Base-by-base conservation (phyloP, 2,888 invertebrate genomes). In the Zygothrica quintamaculata region DNA sequence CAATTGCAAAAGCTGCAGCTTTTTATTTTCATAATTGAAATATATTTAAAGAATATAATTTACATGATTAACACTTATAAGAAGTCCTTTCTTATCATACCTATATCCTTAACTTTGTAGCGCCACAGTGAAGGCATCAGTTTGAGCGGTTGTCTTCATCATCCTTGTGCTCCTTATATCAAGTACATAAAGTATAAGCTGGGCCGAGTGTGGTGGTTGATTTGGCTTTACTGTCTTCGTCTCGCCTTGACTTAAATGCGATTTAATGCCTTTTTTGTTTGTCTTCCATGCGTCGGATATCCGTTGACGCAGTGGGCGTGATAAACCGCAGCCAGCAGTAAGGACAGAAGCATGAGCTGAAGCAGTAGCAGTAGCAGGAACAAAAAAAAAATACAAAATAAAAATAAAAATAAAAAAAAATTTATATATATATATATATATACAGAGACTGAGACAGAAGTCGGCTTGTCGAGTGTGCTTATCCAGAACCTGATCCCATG, bases 201-300 rank as follows among this genome's bases (percentile, higher is more conserved):
- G 31, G 34, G 7, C 9, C 44, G 13, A 12, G 51, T 12, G 37
- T 43, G 13, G 33, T 51, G 59, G 31, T 52, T 50, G 52, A 40
- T 53, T 68, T 47, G 29, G 50, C 29, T 51, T 58, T 58, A 47
- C 36, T 53, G 52, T 18, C 51, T 34, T 55, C 56, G 47, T 64
- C 57, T 37, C 51, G 84, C 56, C 75, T 68, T 84, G 77, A 75
- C 88, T 78, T 84, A 87, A 86, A 89, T 88, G 81, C 77, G 88
- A 89, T 88, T 88, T 88, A 88, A 88, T 88, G 87, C 76, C 70
- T 78, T 88, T 87, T 88, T 87, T 88, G 84, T 84, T 84, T 84
- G 84, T 87, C 79, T 88, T 84, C 74, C 84, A 78, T 71, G 84
- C 87, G 82, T 87, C 87, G 82, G 82, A 84, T 74, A 77, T 84